Evolutionary conservation across 2,113 vertebrate genomes (phyloP).

Genomic region (Chaetodon trifascialis): DNA sequence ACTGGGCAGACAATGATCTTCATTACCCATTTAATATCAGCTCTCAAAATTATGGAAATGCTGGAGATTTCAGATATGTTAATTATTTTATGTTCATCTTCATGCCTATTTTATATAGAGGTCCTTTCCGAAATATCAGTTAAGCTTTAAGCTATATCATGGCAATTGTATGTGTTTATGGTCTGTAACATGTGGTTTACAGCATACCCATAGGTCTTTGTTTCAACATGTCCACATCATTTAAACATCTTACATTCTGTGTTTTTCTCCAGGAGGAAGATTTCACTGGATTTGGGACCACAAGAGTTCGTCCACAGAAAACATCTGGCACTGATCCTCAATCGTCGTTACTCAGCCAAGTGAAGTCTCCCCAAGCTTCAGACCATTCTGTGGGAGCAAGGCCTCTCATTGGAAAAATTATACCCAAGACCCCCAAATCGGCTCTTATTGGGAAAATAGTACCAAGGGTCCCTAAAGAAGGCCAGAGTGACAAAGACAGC

Average conservation of each 20-base stretch:
- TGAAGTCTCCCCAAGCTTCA: slow-evolving; percentile 61
- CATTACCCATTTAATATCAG: background rate
- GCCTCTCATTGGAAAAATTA: slow-evolving; percentile 64
- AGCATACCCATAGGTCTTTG: background rate
- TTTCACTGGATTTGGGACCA: slow-evolving; percentile 88
- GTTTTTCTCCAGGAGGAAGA: slow-evolving; percentile 83
- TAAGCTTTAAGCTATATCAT: background rate
- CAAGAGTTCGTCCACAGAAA: slow-evolving; percentile 56
- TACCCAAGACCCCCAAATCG: slow-evolving; percentile 55
- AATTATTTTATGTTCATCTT: background rate
- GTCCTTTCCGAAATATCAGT: background rate
- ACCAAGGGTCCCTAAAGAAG: slow-evolving; percentile 58
- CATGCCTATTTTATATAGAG: background rate
- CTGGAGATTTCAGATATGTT: background rate
- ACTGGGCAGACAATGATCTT: background rate
- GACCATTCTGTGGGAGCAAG: slow-evolving; percentile 57
- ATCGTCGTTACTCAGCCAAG: slow-evolving; percentile 31
- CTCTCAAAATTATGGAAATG: background rate
- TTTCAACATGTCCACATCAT: background rate
- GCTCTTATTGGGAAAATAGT: slow-evolving; percentile 69
- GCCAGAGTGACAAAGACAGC: slow-evolving; percentile 21
- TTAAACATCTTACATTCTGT: slow-evolving; percentile 20
- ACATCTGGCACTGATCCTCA: slow-evolving; percentile 48
- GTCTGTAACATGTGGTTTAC: background rate
- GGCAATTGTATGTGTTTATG: background rate